Conservation (phyloP, 1,140 invertebrate genomes). For the Calliphora vicina region DNA sequence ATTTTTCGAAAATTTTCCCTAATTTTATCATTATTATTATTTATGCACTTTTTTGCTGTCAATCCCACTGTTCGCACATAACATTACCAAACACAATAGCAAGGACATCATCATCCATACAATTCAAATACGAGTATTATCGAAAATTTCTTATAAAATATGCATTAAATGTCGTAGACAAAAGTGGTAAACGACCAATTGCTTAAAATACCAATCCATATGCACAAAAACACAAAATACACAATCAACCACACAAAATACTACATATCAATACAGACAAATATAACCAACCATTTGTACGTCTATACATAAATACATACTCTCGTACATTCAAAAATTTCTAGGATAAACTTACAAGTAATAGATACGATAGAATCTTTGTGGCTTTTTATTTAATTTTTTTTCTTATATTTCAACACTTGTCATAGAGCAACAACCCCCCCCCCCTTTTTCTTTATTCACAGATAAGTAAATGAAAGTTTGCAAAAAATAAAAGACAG, state of each 20-base stretch:
- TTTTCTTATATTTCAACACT: background rate
- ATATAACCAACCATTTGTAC: too few relatives aligned
- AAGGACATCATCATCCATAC: background rate
- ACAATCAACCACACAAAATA: background rate
- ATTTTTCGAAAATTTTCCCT: too few relatives aligned
- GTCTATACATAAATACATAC: too few relatives aligned
- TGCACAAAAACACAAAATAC: background rate
- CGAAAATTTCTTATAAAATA: constrained; percentile 9
- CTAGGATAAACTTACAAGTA: background rate
- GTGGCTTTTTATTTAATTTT: background rate
- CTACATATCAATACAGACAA: background rate
- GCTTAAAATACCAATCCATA: background rate
- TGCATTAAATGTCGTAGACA: constrained; percentile 13
- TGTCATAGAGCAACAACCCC: too few relatives aligned
- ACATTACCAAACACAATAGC: background rate
- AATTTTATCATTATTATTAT: too few relatives aligned
- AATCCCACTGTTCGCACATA: background rate
- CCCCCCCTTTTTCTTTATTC: too few relatives aligned
- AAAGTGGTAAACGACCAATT: constrained; percentile 4
- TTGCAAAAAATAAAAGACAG: too few relatives aligned
- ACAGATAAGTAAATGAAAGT: too few relatives aligned
- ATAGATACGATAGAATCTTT: background rate
- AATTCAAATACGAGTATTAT: background rate
- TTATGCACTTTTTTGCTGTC: too few relatives aligned
- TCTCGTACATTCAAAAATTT: too few relatives aligned